These are phyloP conservation scores for Caenorhabditis uteleia DNA, from an alignment of 2,888 invertebrate species.

Conservation along the genomic window DNA sequence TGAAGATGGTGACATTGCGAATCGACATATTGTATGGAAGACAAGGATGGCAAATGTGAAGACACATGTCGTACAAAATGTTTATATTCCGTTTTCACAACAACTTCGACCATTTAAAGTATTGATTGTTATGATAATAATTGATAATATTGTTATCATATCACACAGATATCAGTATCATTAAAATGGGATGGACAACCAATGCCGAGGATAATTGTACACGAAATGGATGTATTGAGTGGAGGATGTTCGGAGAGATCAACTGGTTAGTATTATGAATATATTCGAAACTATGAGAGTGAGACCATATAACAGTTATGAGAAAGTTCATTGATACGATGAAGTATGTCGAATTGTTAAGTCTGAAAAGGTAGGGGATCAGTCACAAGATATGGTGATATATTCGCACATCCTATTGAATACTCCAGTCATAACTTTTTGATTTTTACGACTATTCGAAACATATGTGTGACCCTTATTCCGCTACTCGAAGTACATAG, in stretches of 20 bases:
- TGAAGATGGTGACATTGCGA: conserved; percentile 9
- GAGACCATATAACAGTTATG: not conserved
- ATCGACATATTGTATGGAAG: conserved; percentile 32
- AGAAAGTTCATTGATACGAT: too few species aligned
- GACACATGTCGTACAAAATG: conserved; percentile 36
- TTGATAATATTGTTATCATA: not conserved
- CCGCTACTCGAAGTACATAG: too few species aligned
- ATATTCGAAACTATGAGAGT: not conserved
- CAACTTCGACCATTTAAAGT: conserved; percentile 20
- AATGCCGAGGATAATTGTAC: conserved; percentile 37
- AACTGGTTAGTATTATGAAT: conserved; percentile 12
- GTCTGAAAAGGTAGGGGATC: too few species aligned
- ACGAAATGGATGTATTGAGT: conserved; percentile 33
- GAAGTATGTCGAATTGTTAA: too few species aligned
- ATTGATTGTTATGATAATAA: not conserved
- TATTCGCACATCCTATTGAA: too few species aligned
- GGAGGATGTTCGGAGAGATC: conserved; percentile 33
- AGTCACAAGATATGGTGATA: too few species aligned
- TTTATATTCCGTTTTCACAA: conserved; percentile 20
- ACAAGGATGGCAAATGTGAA: conserved; percentile 28
- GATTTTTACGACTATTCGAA: too few species aligned
- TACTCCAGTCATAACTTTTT: too few species aligned
- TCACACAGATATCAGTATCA: conserved; percentile 18
- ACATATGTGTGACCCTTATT: too few species aligned
- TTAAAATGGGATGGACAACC: conserved; percentile 29